Percentiles rank a stretch among this genome's conserved stretches.
Evolutionary conservation across 2,888 invertebrate species (phyloP).

Genomic region (Darwinula stevensoni): DNA sequence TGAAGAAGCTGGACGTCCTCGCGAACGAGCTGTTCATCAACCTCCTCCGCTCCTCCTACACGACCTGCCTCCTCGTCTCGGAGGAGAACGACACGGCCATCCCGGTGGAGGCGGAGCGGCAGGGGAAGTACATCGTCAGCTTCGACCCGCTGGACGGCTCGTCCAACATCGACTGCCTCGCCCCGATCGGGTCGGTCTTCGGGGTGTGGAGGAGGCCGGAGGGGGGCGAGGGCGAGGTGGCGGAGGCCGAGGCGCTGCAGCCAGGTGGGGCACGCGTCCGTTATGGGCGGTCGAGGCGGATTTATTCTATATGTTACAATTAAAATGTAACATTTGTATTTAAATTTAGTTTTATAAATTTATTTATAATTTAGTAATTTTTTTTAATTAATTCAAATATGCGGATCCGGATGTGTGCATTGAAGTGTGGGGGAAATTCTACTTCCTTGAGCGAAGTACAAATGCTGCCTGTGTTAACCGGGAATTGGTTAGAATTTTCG

Average conservation of each 20-base stretch:
- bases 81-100: constrained; percentile 23
- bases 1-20: constrained; percentile 24
- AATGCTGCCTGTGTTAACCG: too few species aligned
- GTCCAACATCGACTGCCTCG: constrained; percentile 25
- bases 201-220: constrained; percentile 28
- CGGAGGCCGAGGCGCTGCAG: constrained; percentile 45
- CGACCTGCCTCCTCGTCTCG: constrained; percentile 21
- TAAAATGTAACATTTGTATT: constrained; percentile 21
- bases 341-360: constrained; percentile 47
- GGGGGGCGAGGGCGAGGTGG: constrained; percentile 21
- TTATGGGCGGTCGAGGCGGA: constrained; percentile 18
- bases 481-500: too few species aligned
- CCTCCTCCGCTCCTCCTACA: constrained; percentile 22
- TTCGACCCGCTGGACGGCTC: constrained; percentile 26
- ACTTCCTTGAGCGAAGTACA: not conserved
- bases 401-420: constrained; percentile 1
- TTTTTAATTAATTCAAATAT: not conserved
- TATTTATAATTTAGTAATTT: not conserved
- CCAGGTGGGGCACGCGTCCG: constrained; percentile 34
- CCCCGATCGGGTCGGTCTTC: constrained; percentile 31
- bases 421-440: constrained; percentile 5
- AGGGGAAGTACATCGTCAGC: constrained; percentile 24
- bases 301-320: constrained; percentile 39
- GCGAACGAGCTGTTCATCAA: constrained; percentile 25
- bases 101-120: constrained; percentile 18